Conservation (phyloP, 53 echinoderm and acorn worm species). For the Hippasteria phrygiana region DNA sequence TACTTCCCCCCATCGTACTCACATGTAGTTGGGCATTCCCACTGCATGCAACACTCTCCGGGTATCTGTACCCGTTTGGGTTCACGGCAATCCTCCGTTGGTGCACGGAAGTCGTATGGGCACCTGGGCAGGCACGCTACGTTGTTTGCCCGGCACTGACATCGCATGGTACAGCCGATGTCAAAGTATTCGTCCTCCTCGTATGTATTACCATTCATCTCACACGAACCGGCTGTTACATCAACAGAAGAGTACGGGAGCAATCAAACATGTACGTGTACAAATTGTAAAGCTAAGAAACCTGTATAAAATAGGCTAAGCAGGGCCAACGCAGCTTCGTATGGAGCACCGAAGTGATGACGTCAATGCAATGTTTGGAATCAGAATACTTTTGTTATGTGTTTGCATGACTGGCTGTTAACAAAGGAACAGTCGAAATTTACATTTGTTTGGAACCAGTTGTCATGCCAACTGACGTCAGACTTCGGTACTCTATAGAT, state of each 20-base stretch:
- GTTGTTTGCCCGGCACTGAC: conserved; percentile 67
- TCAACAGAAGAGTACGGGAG: not conserved
- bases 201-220: conserved; percentile 97
- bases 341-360: too few species aligned
- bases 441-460: too few species aligned
- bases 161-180: conserved; percentile 91
- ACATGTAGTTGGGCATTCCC: conserved; percentile 84
- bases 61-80: conserved; percentile 85
- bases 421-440: too few species aligned
- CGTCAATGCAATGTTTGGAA: too few species aligned
- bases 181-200: conserved; percentile 92
- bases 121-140: conserved; percentile 72
- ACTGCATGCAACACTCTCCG: conserved; percentile 96
- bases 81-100: conserved; percentile 76
- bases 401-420: too few species aligned
- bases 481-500: too few species aligned
- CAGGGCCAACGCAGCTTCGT: too few species aligned
- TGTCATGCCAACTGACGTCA: too few species aligned
- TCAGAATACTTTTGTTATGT: too few species aligned
- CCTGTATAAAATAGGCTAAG: too few species aligned
- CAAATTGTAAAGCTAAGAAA: too few species aligned
- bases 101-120: conserved; percentile 64
- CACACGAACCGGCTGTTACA: conserved; percentile 81
- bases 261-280: not conserved
- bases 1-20: too few species aligned